Percentiles rank a stretch among this genome's conserved stretches.
phyloP scores from a whole-genome alignment of 2,797 vertebrate genomes.

The Amniataba percoides region DNA sequence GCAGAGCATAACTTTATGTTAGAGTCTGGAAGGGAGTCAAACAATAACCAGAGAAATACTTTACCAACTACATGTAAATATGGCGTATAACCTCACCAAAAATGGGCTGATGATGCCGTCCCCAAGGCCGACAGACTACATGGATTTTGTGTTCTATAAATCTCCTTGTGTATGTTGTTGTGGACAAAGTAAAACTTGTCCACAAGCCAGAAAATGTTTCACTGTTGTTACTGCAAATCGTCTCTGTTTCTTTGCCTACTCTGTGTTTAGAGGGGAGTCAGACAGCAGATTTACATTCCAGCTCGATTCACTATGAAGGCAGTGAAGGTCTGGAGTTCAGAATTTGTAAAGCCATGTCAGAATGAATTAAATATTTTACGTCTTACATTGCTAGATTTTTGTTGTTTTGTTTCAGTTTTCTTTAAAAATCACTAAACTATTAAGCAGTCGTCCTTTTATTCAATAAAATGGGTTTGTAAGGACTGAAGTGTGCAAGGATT shows the following conservation, averaged over 20 bases:
- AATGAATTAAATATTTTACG: background rate
- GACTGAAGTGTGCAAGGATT: slow-evolving; percentile 6
- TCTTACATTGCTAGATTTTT: background rate
- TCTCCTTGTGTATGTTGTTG: slow-evolving; percentile 27
- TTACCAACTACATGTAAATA: background rate
- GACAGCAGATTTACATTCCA: slow-evolving; percentile 69
- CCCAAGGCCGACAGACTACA: slow-evolving; percentile 7
- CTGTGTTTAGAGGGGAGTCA: slow-evolving; percentile 59
- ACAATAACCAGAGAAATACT: slow-evolving; percentile 45
- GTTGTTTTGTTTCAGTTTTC: background rate
- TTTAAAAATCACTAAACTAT: background rate
- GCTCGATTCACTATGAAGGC: slow-evolving; percentile 42
- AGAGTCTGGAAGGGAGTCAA: slow-evolving; percentile 32
- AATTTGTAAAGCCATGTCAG: background rate
- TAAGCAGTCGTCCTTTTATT: background rate
- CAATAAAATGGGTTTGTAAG: background rate
- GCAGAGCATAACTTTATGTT: slow-evolving; percentile 34
- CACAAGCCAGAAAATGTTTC: slow-evolving; percentile 32
- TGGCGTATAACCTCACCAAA: slow-evolving; percentile 19
- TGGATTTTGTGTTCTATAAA: slow-evolving; percentile 37
- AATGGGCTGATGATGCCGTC: slow-evolving; percentile 26
- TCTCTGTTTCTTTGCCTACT: slow-evolving; percentile 33
- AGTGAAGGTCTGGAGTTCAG: slow-evolving; percentile 16
- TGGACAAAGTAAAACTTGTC: slow-evolving; percentile 21
- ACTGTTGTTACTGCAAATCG: slow-evolving; percentile 38